These are phyloP conservation scores for Noctua comes DNA, from an alignment of 2,888 invertebrate genomes.

Conservation along the genomic window DNA sequence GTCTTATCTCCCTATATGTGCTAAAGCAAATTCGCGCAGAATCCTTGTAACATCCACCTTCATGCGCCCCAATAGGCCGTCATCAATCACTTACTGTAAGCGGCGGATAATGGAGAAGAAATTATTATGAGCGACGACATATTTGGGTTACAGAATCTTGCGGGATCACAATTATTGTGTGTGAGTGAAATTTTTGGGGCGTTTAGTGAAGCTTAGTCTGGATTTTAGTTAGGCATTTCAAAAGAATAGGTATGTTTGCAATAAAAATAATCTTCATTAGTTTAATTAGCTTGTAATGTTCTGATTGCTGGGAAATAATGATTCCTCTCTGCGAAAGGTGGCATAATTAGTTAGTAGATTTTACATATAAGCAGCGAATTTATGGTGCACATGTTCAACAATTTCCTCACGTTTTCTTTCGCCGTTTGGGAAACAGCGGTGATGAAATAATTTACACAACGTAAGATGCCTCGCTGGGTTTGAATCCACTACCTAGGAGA, in stretches of 20 bases:
- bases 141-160: conserved; percentile 42
- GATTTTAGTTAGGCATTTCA: conserved; percentile 3
- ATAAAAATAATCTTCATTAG: background rate
- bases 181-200: background rate
- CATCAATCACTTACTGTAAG: conserved; percentile 49
- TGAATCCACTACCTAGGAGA: no score
- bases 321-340: background rate
- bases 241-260: background rate
- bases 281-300: background rate
- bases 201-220: background rate
- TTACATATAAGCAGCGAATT: background rate
- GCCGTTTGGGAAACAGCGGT: background rate
- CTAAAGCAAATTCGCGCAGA: conserved; percentile 41
- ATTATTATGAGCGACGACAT: conserved; percentile 47
- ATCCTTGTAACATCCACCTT: conserved; percentile 28
- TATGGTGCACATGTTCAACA: background rate
- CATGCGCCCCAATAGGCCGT: conserved; percentile 28
- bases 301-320: background rate
- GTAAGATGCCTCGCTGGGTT: background rate
- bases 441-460: background rate
- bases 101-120: conserved; percentile 56
- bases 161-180: conserved; percentile 40
- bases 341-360: background rate
- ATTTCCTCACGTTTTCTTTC: background rate
- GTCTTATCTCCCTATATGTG: conserved; percentile 40